Percentiles rank a stretch among this genome's conserved stretches.
Conservation (phyloP, 1,140 invertebrate species). For the Heliconius hewitsoni region DNA sequence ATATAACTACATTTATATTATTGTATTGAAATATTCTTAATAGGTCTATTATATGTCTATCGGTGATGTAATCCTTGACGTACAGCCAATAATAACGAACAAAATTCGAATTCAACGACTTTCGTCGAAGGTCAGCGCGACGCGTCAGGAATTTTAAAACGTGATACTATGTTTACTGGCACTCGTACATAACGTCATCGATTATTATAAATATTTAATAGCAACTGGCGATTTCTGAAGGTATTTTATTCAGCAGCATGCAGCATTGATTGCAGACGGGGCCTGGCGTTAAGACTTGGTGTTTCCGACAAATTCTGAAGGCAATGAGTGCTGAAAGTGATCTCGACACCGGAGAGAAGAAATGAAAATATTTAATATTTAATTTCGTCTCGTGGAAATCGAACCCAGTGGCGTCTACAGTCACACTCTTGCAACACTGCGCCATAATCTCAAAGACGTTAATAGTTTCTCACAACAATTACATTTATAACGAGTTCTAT, state of each 20-base stretch:
- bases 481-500: too few species aligned
- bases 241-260: neutral
- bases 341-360: too few species aligned
- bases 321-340: too few species aligned
- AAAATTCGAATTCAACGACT: slow-evolving; percentile 56
- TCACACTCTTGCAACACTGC: too few species aligned
- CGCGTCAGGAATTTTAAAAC: slow-evolving; percentile 48
- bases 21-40: neutral
- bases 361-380: too few species aligned
- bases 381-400: too few species aligned
- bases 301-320: too few species aligned
- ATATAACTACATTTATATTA: neutral
- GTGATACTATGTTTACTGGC: slow-evolving; percentile 41
- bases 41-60: neutral
- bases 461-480: too few species aligned
- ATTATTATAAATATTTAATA: slow-evolving; percentile 26
- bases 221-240: neutral
- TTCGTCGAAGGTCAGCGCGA: slow-evolving; percentile 56
- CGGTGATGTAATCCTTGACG: slow-evolving; percentile 56
- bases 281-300: too few species aligned
- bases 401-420: too few species aligned
- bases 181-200: slow-evolving; percentile 46
- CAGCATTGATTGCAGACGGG: too few species aligned
- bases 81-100: slow-evolving; percentile 49
- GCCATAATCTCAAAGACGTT: too few species aligned